Evolutionary conservation across 2,113 vertebrate species (phyloP), one percentile per base, ranked within the genome.

Genomic region (Daubentonia madagascariensis): DNA sequence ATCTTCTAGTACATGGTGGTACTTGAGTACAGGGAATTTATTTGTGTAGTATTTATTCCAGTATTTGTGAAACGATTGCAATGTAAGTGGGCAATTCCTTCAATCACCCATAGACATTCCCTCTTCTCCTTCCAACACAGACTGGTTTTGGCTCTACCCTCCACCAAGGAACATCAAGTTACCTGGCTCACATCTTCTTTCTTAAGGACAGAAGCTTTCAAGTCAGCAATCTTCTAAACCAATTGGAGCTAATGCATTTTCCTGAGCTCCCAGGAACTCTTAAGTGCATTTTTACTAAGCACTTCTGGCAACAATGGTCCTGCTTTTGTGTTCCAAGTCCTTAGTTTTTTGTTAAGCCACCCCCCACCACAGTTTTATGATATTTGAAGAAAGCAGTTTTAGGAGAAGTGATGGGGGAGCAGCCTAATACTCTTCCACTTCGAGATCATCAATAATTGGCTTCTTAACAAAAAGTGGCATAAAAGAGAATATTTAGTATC

Each of bases 381-480:
- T 88, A 96, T 79, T 96, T 90, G 50, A 88, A 96, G 54, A 83
- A 75, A 87, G 73, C 50, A 32, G 9, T 75, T 59, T 95, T 94
- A 79, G 63, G 78, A 95, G 48, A 96, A 57, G 17, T 80, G 63
- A 37, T 78, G 45, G 28, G 88, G 14, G 20, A 81, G 8, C 37
- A 37, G 22, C 25, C 89, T 96, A 48, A 59, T 65, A 70, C 16
- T 48, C 45, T 78, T 91, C 54, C 5, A 63, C 63, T 80, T 50
- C 63, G 65, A 92, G 8, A 88, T 70, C 32, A 79, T 59, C 61
- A 92, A 65, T 94, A 93, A 97, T 76, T 86, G 75, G 23, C 18
- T 88, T 97, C 57, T 91, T 89, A 48, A 45, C 50, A 65, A 70
- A n/a, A 85, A 94, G 57, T 75, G 78, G 35, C 37, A 79, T 76